Evolutionary conservation across 2,888 invertebrate species (phyloP), one percentile per base, ranked within the genome.

Genomic region (Oligia fasciuncula): DNA sequence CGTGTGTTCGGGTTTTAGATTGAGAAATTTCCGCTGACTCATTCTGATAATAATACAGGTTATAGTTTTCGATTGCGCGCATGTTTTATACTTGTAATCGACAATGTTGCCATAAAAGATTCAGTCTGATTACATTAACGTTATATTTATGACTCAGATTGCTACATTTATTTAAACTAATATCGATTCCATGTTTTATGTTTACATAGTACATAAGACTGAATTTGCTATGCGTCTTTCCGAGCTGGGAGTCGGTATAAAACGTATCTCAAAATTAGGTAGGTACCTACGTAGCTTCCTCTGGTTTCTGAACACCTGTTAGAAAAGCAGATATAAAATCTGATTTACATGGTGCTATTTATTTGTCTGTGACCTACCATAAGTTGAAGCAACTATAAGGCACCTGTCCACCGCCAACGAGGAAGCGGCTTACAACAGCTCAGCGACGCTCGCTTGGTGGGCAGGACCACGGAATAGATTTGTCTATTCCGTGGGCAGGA

Each of bases 71-170:
- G 19, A 51, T 66, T 40, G 62, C 35, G 46, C 67, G 66, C 80
- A 40, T 66, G 68, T 79, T 81, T 80, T 62, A 69, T 62, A 76
- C 73, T 72, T 75, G 62, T 85, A 85, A 82, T 89, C 82, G 77
- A 74, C 71, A 73, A 82, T 73, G 68, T 78, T 74, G 79, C 79
- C 46, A 83, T 88, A 86, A 88, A 88, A 70, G 81, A 83, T 81
- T 88, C 88, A 88, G 71, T 84, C 60, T 83, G 90, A 79, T 89
- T 88, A 88, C 88, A 81, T 84, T 79, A 80, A 54, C 72, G 54
- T 54, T 49, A 66, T 89, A 83, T 88, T 87, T 86, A 89, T 76
- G 80, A 70, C 76, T 72, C 54, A 73, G 65, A 84, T 86, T 80
- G 72, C 79, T 72, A 80, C 80, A 74, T 83, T 77, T 87, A 79